These are phyloP conservation scores for Pavo muticus DNA, from an alignment of 2,113 vertebrate genomes.

Conservation along the genomic window DNA sequence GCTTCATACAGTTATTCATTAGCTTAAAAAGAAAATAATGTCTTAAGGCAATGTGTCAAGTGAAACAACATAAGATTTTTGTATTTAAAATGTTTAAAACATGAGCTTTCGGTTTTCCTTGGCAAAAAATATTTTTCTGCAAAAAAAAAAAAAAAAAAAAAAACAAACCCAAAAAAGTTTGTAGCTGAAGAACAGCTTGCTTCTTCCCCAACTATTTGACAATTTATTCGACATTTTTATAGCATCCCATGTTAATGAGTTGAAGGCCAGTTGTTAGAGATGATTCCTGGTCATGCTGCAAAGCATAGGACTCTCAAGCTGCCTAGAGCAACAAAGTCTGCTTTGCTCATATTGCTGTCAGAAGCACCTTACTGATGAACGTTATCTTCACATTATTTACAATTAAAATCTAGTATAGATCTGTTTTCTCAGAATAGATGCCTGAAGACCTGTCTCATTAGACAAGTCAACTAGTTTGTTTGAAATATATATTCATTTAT, in stretches of 20 bases:
- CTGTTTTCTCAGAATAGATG: not conserved
- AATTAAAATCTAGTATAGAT: not conserved
- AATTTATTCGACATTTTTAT: not conserved
- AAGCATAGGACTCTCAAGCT: not conserved
- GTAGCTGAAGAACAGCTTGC: not conserved
- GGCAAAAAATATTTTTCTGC: not conserved
- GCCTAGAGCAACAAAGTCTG: not conserved
- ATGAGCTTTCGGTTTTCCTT: not conserved
- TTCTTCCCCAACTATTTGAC: not conserved
- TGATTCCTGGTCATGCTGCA: not conserved
- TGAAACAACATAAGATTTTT: not conserved
- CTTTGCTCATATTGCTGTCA: not conserved
- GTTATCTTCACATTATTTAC: not conserved
- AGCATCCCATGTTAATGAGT: not conserved
- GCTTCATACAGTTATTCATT: not conserved
- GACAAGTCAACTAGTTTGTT: not conserved
- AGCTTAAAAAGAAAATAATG: slow-evolving; percentile 19
- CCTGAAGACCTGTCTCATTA: not conserved
- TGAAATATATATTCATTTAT: not conserved
- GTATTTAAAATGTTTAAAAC: slow-evolving; percentile 27
- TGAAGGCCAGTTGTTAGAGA: not conserved
- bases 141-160: not conserved
- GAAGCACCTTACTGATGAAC: not conserved
- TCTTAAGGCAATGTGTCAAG: not conserved
- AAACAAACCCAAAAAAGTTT: not conserved